These are phyloP conservation scores for Malurus alboscapulatus DNA, from an alignment of 2,113 vertebrate species.

Conservation along the genomic window DNA sequence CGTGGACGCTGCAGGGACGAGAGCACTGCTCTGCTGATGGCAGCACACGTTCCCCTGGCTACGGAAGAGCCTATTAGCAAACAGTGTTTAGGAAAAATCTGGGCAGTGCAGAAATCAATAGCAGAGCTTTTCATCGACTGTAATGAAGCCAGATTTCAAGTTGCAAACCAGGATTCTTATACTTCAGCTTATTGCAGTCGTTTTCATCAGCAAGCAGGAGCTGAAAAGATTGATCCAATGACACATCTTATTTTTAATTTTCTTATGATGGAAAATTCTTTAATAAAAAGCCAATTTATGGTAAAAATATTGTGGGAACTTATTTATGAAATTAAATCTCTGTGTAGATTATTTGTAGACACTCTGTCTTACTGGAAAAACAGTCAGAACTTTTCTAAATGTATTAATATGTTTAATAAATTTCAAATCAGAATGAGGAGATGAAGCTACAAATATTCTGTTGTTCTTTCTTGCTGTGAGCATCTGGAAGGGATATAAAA, in stretches of 20 bases:
- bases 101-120: background rate
- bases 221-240: background rate
- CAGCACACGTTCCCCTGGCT: background rate
- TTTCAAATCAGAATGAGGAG: background rate
- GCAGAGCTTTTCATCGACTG: background rate
- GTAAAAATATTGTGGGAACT: background rate
- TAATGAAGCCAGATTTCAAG: background rate
- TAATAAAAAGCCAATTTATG: background rate
- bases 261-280: background rate
- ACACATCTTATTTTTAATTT: background rate
- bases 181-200: background rate
- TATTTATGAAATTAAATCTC: background rate
- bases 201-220: background rate
- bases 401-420: background rate
- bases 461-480: background rate
- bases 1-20: background rate
- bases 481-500: background rate
- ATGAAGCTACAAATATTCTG: background rate
- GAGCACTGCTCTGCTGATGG: background rate
- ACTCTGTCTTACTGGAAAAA: background rate
- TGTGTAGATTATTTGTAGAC: background rate
- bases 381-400: background rate
- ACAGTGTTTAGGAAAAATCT: background rate
- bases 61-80: background rate
- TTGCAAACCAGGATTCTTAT: background rate